Conservation (phyloP, 2,113 vertebrate species). For the Mormyrus iriodes region DNA sequence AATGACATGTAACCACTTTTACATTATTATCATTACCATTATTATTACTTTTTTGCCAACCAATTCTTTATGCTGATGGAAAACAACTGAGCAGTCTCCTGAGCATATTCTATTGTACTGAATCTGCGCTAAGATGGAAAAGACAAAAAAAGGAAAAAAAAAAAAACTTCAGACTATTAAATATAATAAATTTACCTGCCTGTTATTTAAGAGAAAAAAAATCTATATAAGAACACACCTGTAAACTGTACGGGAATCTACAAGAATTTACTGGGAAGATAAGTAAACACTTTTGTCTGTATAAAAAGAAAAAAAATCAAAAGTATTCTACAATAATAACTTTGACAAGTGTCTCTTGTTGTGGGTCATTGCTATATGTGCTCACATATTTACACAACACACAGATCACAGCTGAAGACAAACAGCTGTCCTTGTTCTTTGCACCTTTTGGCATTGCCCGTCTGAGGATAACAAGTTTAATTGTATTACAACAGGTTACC, state of each 20-base stretch:
- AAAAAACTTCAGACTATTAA: conserved; percentile 60
- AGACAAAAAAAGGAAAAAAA: conserved; percentile 49
- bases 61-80: conserved; percentile 60
- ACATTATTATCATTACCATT: conserved; percentile 46
- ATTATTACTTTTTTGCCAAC: conserved; percentile 43
- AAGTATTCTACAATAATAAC: conserved; percentile 78
- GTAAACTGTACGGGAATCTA: conserved; percentile 73
- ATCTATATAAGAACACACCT: conserved; percentile 74
- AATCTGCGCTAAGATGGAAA: conserved; percentile 57
- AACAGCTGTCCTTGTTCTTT: background rate
- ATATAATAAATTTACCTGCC: conserved; percentile 76
- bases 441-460: background rate
- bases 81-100: conserved; percentile 64
- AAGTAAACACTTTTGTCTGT: conserved; percentile 76
- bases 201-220: conserved; percentile 70
- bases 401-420: background rate
- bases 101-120: conserved; percentile 53
- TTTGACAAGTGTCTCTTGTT: conserved; percentile 68
- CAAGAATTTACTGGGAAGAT: conserved; percentile 68
- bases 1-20: conserved; percentile 58
- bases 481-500: background rate
- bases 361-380: conserved; percentile 52
- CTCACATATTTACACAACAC: conserved; percentile 20
- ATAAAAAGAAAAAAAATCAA: conserved; percentile 69
- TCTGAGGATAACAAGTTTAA: background rate